Conservation (phyloP, 1,140 invertebrate species). For the Drosophila arizonae region DNA sequence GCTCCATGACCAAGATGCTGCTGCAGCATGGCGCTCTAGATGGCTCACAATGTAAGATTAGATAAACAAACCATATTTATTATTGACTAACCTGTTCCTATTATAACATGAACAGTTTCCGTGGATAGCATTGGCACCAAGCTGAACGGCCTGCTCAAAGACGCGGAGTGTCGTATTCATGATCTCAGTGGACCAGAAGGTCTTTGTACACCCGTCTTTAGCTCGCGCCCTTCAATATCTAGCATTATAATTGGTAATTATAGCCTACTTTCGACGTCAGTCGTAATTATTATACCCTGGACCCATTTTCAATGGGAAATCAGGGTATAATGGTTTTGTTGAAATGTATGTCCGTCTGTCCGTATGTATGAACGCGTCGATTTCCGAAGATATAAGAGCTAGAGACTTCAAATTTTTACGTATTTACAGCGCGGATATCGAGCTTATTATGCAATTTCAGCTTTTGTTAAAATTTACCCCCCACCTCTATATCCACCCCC, state of each 20-base stretch:
- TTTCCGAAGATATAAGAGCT: too few relatives aligned
- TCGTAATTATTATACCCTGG: not conserved
- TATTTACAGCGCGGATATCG: too few relatives aligned
- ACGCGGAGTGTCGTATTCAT: constrained; percentile 90
- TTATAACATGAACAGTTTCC: constrained; percentile 85
- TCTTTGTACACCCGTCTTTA: constrained; percentile 65
- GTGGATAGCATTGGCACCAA: constrained; percentile 89
- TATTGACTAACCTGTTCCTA: not conserved
- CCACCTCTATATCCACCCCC: too few relatives aligned
- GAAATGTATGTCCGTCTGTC: too few relatives aligned
- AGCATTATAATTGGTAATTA: constrained; percentile 82
- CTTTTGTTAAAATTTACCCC: too few relatives aligned
- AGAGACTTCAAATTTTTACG: too few relatives aligned
- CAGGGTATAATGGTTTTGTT: too few relatives aligned
- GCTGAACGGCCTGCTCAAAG: constrained; percentile 89
- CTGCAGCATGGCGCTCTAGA: constrained; percentile 94
- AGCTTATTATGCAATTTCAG: too few relatives aligned
- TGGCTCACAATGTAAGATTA: constrained; percentile 91
- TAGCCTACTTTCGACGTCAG: not conserved
- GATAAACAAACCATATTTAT: too few relatives aligned
- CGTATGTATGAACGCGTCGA: too few relatives aligned
- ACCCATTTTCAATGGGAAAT: too few relatives aligned
- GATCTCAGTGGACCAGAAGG: constrained; percentile 86
- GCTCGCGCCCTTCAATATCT: constrained; percentile 79
- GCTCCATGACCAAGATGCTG: constrained; percentile 93